A percentile compares a stretch with the other conserved stretches of the same genome.
Evolutionary conservation across 2,113 vertebrate species (phyloP).

Genomic region (Scartelaos histophorus): DNA sequence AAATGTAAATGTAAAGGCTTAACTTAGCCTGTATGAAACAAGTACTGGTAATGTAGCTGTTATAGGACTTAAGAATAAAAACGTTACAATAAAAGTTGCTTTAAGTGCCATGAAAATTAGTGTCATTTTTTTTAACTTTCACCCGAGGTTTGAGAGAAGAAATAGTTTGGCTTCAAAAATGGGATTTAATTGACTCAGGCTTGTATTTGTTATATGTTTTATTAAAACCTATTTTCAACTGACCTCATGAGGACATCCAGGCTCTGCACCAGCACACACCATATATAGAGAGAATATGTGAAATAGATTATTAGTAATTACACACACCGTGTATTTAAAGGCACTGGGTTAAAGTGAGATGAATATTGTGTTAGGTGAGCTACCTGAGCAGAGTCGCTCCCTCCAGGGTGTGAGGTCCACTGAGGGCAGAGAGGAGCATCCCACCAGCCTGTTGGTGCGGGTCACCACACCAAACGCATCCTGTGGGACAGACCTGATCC

Average conservation of each 20-base stretch:
- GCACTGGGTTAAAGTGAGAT: constrained; percentile 20
- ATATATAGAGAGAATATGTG: constrained; percentile 27
- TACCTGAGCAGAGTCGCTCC: constrained; percentile 36
- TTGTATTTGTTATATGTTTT: constrained; percentile 13
- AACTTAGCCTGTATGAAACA: not conserved
- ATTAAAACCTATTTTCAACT: constrained; percentile 45
- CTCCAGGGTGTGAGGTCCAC: constrained; percentile 68
- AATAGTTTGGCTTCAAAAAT: not conserved
- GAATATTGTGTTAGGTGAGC: constrained; percentile 1
- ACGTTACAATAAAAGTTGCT: not conserved
- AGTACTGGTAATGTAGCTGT: not conserved
- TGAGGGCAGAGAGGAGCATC: constrained; percentile 29
- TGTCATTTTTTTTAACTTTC: not conserved
- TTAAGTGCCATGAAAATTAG: not conserved
- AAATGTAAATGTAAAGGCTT: constrained; percentile 3
- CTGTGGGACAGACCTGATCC: constrained; percentile 44
- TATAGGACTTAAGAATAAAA: not conserved
- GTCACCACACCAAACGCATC: constrained; percentile 48
- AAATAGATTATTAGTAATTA: constrained; percentile 1
- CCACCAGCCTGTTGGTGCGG: not conserved
- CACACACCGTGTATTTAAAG: constrained; percentile 12
- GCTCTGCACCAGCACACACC: constrained; percentile 57
- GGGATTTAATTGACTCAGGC: not conserved
- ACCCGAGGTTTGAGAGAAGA: constrained; percentile 6
- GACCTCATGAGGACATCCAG: constrained; percentile 1